Base-by-base conservation (phyloP, 2,113 vertebrate genomes). In the Heterocephalus glaber region DNA sequence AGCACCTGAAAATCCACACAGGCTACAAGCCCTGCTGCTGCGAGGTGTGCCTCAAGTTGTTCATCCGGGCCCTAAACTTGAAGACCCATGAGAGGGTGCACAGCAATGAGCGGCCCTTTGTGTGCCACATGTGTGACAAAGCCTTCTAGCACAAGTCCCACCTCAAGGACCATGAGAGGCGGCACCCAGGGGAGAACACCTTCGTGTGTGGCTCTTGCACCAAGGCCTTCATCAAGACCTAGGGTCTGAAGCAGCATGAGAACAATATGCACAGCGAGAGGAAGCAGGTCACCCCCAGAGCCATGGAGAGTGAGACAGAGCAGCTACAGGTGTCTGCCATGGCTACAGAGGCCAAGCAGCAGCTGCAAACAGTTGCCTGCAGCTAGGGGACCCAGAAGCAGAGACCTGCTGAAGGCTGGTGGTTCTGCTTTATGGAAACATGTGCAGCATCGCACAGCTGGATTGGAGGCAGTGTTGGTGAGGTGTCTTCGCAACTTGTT, bases 111-210 rank as follows among this genome's bases (percentile, higher is more conserved):
- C 98, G 99, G 74, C 99, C 99, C 3, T 99, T 99, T 54, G 99
- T 98, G 0, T 99, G n/a, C n/a, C n/a, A n/a, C n/a, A n/a, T n/a
- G n/a, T n/a, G n/a, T n/a, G n/a, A n/a, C n/a, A n/a, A n/a, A 97
- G 99, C 99, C 92, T 99, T 99, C 98, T 99, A 99, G 98, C 99
- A 99, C 98, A 99, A 99, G 98, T 99, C 99, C 26, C 99, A 99
- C 98, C 99, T 99, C 98, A 99, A 99, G 97, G 99, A 99, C 98
- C 99, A 99, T 26, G 99, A 99, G 97, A 98, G 99, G 96, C 98
- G 99, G 95, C 99, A 99, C 97, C 97, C 99, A 86, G 99, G 99
- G 58, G 99, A 99, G 98, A 99, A 99, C 96, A 99, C 99, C 86
- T 99, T 99, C 97, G 99, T 99, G 97, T 99, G 99, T 97, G 98